A percentile compares a stretch with the other conserved stretches of the same genome.
Conservation (phyloP, 1,140 invertebrate genomes). For the Schmidtea mediterranea region DNA sequence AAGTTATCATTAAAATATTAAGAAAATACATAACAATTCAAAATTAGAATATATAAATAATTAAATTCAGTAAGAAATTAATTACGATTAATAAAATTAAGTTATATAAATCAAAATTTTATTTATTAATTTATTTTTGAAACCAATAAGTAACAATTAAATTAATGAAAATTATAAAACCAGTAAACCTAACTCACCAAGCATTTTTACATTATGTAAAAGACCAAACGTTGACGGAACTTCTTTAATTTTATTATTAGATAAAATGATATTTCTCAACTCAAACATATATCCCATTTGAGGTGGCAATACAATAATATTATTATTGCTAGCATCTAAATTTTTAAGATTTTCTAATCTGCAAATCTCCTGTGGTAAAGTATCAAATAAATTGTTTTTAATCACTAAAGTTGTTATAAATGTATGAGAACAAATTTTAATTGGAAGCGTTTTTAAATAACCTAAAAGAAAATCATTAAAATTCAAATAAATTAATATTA, state of each 20-base stretch:
- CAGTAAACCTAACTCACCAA: slow-evolving; percentile 4
- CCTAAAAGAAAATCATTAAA: not conserved
- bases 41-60: no score
- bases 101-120: no score
- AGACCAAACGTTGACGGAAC: not conserved
- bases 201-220: not conserved
- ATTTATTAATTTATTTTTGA: no score
- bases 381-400: not conserved
- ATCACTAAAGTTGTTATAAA: not conserved
- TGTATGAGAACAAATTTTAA: not conserved
- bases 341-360: not conserved
- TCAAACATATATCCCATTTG: slow-evolving; percentile 1
- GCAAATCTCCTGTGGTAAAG: not conserved
- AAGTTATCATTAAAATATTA: no score
- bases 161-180: no score
- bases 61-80: no score
- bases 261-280: not conserved
- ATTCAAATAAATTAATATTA: not conserved
- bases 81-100: no score
- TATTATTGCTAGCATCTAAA: slow-evolving; percentile 2
- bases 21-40: no score
- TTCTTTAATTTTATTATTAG: not conserved
- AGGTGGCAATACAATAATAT: not conserved
- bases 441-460: slow-evolving; percentile 1
- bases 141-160: no score